Conservation (phyloP, 2,113 vertebrate species). For the Pedetes capensis region DNA sequence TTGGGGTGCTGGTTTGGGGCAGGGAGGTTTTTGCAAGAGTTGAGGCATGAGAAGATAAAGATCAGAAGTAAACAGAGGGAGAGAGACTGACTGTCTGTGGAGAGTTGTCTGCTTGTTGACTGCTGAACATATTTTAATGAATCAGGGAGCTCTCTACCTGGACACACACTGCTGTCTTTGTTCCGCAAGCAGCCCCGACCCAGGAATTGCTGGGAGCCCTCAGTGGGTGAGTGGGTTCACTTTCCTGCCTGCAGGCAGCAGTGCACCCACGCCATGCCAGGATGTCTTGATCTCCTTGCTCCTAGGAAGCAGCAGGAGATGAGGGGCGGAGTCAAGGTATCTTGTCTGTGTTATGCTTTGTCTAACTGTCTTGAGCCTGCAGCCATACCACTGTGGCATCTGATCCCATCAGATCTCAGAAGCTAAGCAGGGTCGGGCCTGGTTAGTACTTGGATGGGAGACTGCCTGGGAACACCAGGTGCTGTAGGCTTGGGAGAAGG, state of each 20-base stretch:
- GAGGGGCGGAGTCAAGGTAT: not conserved
- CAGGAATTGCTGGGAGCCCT: not conserved
- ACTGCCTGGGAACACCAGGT: no score
- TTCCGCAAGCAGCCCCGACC: not conserved
- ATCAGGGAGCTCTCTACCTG: not conserved
- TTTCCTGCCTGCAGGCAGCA: not conserved
- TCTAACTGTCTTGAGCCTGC: not conserved
- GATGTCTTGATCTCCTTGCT: not conserved
- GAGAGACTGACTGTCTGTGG: not conserved
- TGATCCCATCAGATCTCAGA: no score
- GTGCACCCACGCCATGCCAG: not conserved
- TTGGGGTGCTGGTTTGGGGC: not conserved
- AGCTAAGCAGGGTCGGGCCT: no score
- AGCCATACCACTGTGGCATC: not conserved
- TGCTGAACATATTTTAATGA: not conserved
- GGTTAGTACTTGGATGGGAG: no score
- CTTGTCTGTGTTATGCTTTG: not conserved
- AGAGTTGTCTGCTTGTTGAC: not conserved
- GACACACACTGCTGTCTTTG: slow-evolving; percentile 12
- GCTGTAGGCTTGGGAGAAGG: no score
- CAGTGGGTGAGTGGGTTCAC: not conserved
- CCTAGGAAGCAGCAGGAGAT: not conserved
- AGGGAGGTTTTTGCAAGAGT: not conserved
- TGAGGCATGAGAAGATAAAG: slow-evolving; percentile 26
- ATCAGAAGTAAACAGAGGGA: not conserved